Conservation (phyloP, 2,797 vertebrate species). For the Arctocebus calabarensis region DNA sequence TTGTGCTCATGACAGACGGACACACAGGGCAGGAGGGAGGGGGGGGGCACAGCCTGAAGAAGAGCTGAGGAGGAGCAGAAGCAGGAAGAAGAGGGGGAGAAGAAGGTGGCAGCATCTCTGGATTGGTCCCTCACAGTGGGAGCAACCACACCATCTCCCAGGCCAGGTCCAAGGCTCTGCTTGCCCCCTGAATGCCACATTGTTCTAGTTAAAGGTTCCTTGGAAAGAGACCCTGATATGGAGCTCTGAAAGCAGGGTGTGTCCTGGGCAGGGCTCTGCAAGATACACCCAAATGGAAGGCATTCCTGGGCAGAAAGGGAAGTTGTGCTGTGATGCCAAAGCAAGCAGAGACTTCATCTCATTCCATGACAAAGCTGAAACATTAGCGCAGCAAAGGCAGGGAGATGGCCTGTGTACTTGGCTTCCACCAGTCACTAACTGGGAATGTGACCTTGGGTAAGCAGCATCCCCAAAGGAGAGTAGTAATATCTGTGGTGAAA, state of each 20-base stretch:
- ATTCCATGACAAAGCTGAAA: background rate
- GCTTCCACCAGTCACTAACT: background rate
- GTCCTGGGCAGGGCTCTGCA: background rate
- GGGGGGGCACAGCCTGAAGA: background rate
- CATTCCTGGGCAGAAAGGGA: no score
- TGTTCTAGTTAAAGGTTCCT: background rate
- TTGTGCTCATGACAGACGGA: conserved; percentile 62
- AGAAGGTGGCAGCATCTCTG: background rate
- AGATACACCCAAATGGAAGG: background rate
- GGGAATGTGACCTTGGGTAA: no score
- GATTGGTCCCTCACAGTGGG: no score
- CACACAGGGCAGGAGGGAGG: background rate
- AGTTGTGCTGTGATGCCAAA: background rate
- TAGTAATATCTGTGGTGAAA: no score
- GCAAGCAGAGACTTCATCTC: background rate
- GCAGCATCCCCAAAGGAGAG: background rate
- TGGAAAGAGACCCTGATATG: rapidly evolving
- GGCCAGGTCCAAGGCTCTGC: background rate
- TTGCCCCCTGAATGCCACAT: rapidly evolving
- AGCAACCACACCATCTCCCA: background rate
- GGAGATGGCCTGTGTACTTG: background rate
- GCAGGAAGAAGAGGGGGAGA: no score
- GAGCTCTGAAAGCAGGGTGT: no score
- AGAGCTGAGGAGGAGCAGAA: no score
- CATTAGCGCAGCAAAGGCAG: background rate